phyloP scores from a whole-genome alignment of 2,888 invertebrate species.

The Candidula unifasciata region DNA sequence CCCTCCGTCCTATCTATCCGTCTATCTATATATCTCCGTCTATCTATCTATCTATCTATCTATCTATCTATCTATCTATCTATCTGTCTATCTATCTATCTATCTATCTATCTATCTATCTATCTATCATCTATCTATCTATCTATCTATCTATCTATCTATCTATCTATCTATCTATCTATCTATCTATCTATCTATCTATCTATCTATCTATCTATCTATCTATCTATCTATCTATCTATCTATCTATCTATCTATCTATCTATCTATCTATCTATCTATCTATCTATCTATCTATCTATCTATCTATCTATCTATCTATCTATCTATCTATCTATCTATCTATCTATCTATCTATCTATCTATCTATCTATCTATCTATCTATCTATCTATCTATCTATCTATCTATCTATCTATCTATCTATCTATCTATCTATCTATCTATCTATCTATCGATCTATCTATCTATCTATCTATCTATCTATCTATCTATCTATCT shows the following conservation, averaged over 20 bases:
- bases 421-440: conserved; percentile 8
- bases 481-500: conserved; percentile 8
- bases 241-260: conserved; percentile 21
- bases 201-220: conserved; percentile 21
- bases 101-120: conserved; percentile 17
- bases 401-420: conserved; percentile 8
- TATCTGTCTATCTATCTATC: conserved; percentile 15
- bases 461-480: conserved; percentile 8
- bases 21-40: conserved; percentile 3
- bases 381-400: conserved; percentile 6
- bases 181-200: conserved; percentile 21
- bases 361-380: conserved; percentile 8
- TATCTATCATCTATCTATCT: too few relatives aligned
- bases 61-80: conserved; percentile 6
- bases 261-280: conserved; percentile 18
- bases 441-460: too few relatives aligned
- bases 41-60: conserved; percentile 6
- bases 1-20: not conserved
- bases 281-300: conserved; percentile 17
- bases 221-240: conserved; percentile 21
- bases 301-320: conserved; percentile 8
- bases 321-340: conserved; percentile 8
- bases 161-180: conserved; percentile 21
- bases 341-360: conserved; percentile 8
- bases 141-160: conserved; percentile 9